These are phyloP conservation scores for Halyomorpha halys DNA, from an alignment of 1,140 invertebrate genomes.

Conservation along the genomic window DNA sequence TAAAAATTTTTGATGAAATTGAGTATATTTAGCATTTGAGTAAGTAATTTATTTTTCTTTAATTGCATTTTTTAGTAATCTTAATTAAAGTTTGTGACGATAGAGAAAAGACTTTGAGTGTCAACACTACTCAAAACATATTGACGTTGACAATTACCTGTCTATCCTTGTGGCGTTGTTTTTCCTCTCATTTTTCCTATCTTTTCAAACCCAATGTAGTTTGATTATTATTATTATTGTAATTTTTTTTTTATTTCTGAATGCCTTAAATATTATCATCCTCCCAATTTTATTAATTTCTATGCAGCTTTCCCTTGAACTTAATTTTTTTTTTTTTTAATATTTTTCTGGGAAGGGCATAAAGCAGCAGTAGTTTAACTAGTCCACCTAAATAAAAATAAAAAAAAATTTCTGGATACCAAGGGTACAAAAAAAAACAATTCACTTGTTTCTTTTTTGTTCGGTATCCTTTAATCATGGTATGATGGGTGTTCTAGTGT, in stretches of 20 bases:
- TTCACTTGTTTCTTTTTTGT: background rate
- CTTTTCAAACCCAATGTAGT: background rate
- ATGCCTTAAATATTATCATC: constrained; percentile 14
- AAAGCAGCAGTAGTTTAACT: background rate
- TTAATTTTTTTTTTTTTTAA: no score
- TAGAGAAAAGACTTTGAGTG: no score
- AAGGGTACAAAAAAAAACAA: constrained; percentile 12
- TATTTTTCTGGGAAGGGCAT: background rate
- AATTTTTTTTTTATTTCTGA: background rate
- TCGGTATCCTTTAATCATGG: constrained; percentile 16
- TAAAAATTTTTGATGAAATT: no score
- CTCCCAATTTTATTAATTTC: no score
- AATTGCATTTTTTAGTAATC: no score
- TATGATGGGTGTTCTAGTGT: constrained; percentile 26
- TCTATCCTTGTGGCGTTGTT: constrained; percentile 21
- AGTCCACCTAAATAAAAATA: background rate
- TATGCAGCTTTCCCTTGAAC: no score
- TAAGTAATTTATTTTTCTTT: no score
- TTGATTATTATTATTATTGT: background rate
- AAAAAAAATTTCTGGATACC: constrained; percentile 13
- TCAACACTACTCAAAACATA: background rate
- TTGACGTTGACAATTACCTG: background rate
- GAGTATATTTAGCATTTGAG: no score
- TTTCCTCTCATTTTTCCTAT: constrained; percentile 5
- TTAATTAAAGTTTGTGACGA: no score